Evolutionary conservation across 2,113 vertebrate genomes (phyloP), one percentile per base, ranked within the genome.

Genomic region (Merops nubicus): DNA sequence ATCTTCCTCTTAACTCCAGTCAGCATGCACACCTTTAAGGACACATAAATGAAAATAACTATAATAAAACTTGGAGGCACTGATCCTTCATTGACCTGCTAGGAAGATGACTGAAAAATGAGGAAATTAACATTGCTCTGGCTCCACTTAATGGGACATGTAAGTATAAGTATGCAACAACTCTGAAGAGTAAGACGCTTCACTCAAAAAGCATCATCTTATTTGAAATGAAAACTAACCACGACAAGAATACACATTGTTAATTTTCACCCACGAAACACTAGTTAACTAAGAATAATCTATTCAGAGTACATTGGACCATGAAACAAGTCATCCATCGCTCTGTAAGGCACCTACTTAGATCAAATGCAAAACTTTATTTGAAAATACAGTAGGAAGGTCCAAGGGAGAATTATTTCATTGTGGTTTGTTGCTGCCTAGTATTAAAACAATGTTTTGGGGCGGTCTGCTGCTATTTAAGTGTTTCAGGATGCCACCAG

Each of bases 81-180:
- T 26, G 47, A 81, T 84, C 88, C 72, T 81, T 59, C 51, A 81
- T 91, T 80, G 83, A 88, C 28, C 47, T 81, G 34, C 68, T 53
- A 75, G n/a, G 48, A 90, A 56, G 73, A 90, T 45, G 95, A 93
- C 13, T 47, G 79, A 34, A 40, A 82, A 90, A 80, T 70, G 33
- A 88, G 28, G 86, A 96, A 83, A 88, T 88, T 95, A 93, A 79
- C 90, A 94, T 51, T 63, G 25, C 45, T 91, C n/a, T 85, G 53
- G 38, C 77, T 89, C 51, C 33, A 79, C 29, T 68, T 76, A 88
- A 76, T 38, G 28, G 18, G 28, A 53, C 22, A 59, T 76, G 47
- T 65, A 76, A 80, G 45, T n/a, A 3, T 12, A 88, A 94, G 22
- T 25, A 74, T 12, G 12, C 7, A 88, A 34, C 42, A 80, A 7